These are phyloP conservation scores for Caenorhabditis remanei DNA, from an alignment of 1,140 invertebrate species.

Conservation along the genomic window DNA sequence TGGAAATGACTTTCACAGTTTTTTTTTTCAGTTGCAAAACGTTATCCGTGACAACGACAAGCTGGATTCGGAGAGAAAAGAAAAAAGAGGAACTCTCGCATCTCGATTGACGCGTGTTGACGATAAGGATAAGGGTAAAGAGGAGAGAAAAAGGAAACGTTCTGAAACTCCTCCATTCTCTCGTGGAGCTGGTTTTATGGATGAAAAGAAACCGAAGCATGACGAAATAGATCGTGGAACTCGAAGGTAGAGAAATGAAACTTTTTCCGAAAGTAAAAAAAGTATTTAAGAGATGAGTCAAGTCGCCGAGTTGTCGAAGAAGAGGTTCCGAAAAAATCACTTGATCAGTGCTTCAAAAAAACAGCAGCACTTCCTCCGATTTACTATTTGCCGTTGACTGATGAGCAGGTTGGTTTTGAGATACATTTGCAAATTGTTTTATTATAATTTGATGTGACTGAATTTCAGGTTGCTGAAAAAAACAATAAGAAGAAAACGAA, in stretches of 20 bases:
- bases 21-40: constrained; percentile 1
- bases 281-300: not conserved
- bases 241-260: not conserved
- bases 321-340: constrained; percentile 12
- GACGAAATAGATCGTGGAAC: not conserved
- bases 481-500: not conserved
- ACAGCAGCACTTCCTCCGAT: not conserved
- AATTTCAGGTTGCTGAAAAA: constrained; percentile 5
- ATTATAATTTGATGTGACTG: not conserved
- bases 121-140: not conserved
- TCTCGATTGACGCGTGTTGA: constrained; percentile 13
- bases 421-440: not conserved
- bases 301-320: not conserved
- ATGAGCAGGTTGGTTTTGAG: not conserved
- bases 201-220: not conserved
- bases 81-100: not conserved
- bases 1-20: not conserved
- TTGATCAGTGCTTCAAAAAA: constrained; percentile 21
- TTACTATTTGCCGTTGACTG: constrained; percentile 40
- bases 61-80: constrained; percentile 21
- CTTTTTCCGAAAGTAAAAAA: not conserved
- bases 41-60: constrained; percentile 34
- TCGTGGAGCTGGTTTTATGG: constrained; percentile 35
- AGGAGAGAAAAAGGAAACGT: not conserved
- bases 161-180: constrained; percentile 42